Conservation (phyloP, 2,797 vertebrate species). For the Urocyon cinereoargenteus region DNA sequence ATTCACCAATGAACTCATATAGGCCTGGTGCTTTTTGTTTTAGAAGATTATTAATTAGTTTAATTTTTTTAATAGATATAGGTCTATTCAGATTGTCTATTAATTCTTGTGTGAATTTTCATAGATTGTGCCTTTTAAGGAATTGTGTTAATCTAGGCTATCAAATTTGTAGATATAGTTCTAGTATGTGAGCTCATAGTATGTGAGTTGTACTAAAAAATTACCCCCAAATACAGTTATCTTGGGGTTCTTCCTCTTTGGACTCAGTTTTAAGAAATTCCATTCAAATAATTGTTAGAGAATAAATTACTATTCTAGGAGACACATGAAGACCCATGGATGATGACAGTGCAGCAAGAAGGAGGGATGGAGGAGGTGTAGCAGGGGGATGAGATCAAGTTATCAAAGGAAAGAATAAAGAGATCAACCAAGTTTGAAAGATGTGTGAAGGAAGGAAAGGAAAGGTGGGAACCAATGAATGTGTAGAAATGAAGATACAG, state of each 20-base stretch:
- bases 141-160: background rate
- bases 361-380: background rate
- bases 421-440: background rate
- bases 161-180: background rate
- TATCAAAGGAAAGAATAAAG: background rate
- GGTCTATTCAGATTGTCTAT: background rate
- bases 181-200: background rate
- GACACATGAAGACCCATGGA: background rate
- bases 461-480: background rate
- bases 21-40: background rate
- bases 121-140: background rate
- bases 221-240: background rate
- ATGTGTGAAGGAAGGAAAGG: background rate
- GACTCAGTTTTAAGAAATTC: background rate
- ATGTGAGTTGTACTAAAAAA: background rate
- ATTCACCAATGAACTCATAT: background rate
- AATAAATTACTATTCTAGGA: background rate
- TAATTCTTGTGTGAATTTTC: background rate
- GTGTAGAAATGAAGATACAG: background rate
- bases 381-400: too few relatives aligned
- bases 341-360: too few relatives aligned
- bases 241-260: background rate
- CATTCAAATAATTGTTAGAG: background rate
- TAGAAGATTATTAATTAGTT: background rate
- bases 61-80: too few relatives aligned